A percentile compares a stretch with the other conserved stretches of the same genome.
Evolutionary conservation across 2,888 invertebrate genomes (phyloP).

Genomic region (Lasius fuliginosus): DNA sequence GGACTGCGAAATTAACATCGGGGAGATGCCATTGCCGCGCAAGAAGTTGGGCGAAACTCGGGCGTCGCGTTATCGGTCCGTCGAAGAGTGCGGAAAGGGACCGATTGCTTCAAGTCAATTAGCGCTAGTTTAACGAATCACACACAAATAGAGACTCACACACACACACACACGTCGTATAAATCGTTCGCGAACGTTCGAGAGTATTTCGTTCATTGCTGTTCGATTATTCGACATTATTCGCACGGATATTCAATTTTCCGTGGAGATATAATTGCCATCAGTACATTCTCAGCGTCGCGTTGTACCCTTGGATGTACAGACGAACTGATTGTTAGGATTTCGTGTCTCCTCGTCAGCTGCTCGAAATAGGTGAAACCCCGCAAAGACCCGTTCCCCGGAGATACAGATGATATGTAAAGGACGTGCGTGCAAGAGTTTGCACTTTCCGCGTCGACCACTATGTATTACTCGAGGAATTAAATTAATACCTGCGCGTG

Average conservation of each 20-base stretch:
- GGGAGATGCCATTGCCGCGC: slow-evolving; percentile 11
- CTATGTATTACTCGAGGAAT: slow-evolving; percentile 20
- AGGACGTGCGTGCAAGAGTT: slow-evolving; percentile 47
- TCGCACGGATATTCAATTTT: slow-evolving; percentile 68
- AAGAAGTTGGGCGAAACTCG: slow-evolving; percentile 30
- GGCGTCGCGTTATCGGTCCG: background rate
- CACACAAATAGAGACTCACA: background rate
- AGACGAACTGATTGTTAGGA: slow-evolving; percentile 19
- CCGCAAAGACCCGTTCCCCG: background rate
- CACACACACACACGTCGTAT: slow-evolving; percentile 35
- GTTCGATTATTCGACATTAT: slow-evolving; percentile 62
- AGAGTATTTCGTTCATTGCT: slow-evolving; percentile 36
- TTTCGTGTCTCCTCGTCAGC: slow-evolving; percentile 37
- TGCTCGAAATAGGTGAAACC: background rate
- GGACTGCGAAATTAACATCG: slow-evolving; percentile 41
- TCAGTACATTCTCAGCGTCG: background rate
- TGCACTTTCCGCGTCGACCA: slow-evolving; percentile 21
- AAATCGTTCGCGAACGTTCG: slow-evolving; percentile 55
- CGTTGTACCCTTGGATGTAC: background rate
- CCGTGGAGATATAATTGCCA: slow-evolving; percentile 57
- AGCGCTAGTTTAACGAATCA: slow-evolving; percentile 62
- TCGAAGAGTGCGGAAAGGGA: slow-evolving; percentile 50
- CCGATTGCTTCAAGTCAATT: slow-evolving; percentile 65
- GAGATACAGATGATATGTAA: slow-evolving; percentile 32
- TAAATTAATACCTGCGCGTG: slow-evolving; percentile 26